A percentile compares a stretch with the other conserved stretches of the same genome.
Conservation (phyloP, 1,140 invertebrate species). For the Diorhabda sublineata region DNA sequence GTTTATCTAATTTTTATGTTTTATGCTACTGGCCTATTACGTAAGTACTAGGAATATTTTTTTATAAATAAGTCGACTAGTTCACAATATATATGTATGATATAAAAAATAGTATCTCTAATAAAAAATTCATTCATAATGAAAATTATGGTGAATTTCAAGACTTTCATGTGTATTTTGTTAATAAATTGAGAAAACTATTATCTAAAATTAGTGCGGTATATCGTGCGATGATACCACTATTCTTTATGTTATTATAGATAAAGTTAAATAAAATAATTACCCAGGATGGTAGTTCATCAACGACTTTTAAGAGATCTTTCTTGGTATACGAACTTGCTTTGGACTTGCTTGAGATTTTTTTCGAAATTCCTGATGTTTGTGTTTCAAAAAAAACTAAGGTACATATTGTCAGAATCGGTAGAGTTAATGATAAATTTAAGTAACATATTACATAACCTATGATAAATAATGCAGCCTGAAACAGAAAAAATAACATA, state of each 20-base stretch:
- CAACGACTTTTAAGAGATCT: conserved; percentile 26
- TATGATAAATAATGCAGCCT: conserved; percentile 27
- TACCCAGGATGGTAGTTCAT: conserved; percentile 36
- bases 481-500: conserved; percentile 5
- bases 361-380: conserved; percentile 23
- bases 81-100: too few species aligned
- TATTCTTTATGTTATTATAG: background rate
- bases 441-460: conserved; percentile 31
- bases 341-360: conserved; percentile 26
- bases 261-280: background rate
- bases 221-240: background rate
- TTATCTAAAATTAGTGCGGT: too few species aligned
- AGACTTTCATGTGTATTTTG: too few species aligned
- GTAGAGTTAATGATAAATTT: conserved; percentile 26
- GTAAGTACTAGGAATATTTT: too few species aligned
- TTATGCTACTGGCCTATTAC: too few species aligned
- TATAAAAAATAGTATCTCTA: too few species aligned
- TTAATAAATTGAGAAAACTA: too few species aligned
- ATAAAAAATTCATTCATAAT: too few species aligned
- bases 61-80: too few species aligned
- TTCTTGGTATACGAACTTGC: conserved; percentile 26
- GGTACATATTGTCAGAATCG: conserved; percentile 23
- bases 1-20: too few species aligned
- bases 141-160: too few species aligned
- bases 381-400: conserved; percentile 29